Base-by-base conservation (phyloP, 2,888 invertebrate species). In the Caenorhabditis sp. region DNA sequence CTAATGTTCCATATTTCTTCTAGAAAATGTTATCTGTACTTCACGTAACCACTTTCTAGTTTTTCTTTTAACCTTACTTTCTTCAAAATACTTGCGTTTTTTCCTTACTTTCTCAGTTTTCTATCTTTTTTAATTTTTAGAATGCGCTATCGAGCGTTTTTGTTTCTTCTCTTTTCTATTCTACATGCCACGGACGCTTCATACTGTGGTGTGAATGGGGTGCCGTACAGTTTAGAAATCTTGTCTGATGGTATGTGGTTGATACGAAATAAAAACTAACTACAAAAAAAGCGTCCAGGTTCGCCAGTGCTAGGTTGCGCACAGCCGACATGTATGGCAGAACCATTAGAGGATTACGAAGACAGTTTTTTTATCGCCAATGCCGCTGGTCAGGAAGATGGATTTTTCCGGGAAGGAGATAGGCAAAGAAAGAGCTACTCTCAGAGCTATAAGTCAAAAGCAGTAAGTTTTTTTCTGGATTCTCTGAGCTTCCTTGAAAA, bases 371-470 rank as follows among this genome's bases (percentile, higher is more conserved):
- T 90, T 64, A 77, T 88, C 35, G 86, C 87, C 0, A 88, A 90
- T 67, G 83, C 70, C 9, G 82, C 82, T 22, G 90, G 89, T 28
- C 88, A 88, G 68, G 78, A 86, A 18, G 88, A 88, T 62, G 90
- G 90, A 24, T 90, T 89, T 78, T 90, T 90, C 83, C 71, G 90
- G 1, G 89, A 89, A 60, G 90, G 90, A 18, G 90, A 90, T 61
- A 80, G 90, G 11, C 87, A 88, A 65, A 80, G 87, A 8, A 88
- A 79, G 47, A 82, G 86, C n/a, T 86, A 85, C 58, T 61, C 80
- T 1, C 81, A 77, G 22, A 88, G 88, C 15, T 89, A 87, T 44
- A 89, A 89, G 61, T 81, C 89, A 37, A 81, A 86, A 53, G 90
- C 90, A 40, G 90, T 90, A 26, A 80, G 85, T 69, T 62, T 44